Base-by-base conservation (phyloP, 35 echinoderm and acorn worm genomes). In the Diadema setosum region DNA sequence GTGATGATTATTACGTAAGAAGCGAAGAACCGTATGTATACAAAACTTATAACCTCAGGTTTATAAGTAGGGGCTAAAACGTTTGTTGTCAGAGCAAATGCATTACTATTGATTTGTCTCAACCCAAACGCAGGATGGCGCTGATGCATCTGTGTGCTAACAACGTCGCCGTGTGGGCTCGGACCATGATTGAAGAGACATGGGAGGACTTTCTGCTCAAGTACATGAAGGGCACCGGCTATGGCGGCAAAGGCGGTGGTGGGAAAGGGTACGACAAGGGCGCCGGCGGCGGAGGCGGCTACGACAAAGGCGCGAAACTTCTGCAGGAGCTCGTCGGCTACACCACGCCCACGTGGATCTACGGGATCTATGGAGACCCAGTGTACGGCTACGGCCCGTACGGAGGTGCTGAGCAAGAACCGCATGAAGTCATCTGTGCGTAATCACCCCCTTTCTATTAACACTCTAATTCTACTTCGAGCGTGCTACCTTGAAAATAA, bases 161-260 rank as follows among this genome's bases (percentile, higher is more conserved):
- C 39, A 97, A 97, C 87, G 84, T 93, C 6, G 83, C 91, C 18
- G 84, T 97, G 3, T 92, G 92, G 43, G 91, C 88, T 24, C 82
- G 95, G 41, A 97, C 95, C 24, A 63, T 93, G 42, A 87, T 97
- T 20, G 95, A 97, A 65, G 95, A 97, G 27, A 97, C 91, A 7
- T 97, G 95, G 95, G 95, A 92, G 50, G 95, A 97, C 65, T 97
- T 97, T 32, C 60, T 97, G 12, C 48, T 93, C 36, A 93, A 97
- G 59, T 93, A 93, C 29, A 85, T 97, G 75, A 93, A 97, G 48
- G 83, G 58, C 25, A 46, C 82, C 11, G 42, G 39, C 25, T 46
- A 93, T 43, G 91, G 61, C 20, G 95, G 87, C 61, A 87, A 93
- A 48, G 80, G 49, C 45, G 83, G 39, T 29, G 57, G 57, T 18